Evolutionary conservation across 2,113 vertebrate species (phyloP), one percentile per base, ranked within the genome.

Genomic region (Eidolon helvum): DNA sequence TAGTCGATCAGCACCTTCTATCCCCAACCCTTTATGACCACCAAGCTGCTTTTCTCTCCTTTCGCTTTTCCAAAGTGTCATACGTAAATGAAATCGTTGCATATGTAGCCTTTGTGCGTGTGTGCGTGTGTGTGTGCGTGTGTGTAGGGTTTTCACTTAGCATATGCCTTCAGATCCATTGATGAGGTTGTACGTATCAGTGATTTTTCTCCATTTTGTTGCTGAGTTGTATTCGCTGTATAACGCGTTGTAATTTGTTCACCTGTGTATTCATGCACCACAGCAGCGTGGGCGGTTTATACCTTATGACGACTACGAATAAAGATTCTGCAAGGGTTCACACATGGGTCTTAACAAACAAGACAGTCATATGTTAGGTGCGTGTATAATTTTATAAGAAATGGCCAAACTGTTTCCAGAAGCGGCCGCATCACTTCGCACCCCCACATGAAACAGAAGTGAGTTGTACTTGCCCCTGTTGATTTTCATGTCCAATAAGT

Each of bases 371-470:
- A 10, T 10, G 18, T 9, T 22, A 55, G 74, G 35, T 8, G 21
- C 22, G 35, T 35, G 45, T 10, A 65, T 43, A 55, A 55, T 38
- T 30, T 53, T 21, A 5, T 74, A 30, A 65, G 77, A 66, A 38
- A 30, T 10, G 26, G 26, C 21, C 2, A 24, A 30, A 5, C 14
- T 45, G 7, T 55, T 38, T 26, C 9, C 4, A 24, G 38, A 48
- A 7, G 24, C 5, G 35, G 1, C 16, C 2, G 1, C 2, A 12
- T 5, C 26, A 1, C n/a, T 26, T 57, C 77, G 38, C 68, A 10
- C 18, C 35, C 40, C 71, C 71, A 43, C 21, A 28, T 5, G 43
- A 45, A 8, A 10, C 43, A 8, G 43, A 10, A 45, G 43, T 45
- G 43, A 45, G 43, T 45, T 9, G 43, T 45, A 9, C 7, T 1